Percentiles rank a stretch among this genome's conserved stretches.
Conservation (phyloP, 1,140 invertebrate species). For the Platorchestia sp. region DNA sequence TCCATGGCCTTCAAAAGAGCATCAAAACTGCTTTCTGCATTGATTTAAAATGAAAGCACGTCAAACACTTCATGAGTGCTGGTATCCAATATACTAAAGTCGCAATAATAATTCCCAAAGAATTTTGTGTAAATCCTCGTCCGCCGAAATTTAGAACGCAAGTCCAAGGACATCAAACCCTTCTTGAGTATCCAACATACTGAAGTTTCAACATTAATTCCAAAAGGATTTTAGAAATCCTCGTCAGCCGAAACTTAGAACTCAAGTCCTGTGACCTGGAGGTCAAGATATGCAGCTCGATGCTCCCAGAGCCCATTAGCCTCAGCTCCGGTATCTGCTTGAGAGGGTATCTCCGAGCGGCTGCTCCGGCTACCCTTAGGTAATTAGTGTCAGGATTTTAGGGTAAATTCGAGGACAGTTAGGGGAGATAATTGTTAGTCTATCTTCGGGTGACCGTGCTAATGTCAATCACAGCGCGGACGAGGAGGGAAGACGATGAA, state of each 20-base stretch:
- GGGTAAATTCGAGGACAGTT: constrained; percentile 48
- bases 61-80: too few relatives aligned
- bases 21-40: too few relatives aligned
- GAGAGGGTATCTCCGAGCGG: neutral
- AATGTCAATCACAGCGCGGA: neutral
- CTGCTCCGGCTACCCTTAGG: neutral
- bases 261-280: neutral
- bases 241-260: neutral
- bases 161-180: too few relatives aligned
- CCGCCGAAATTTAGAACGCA: neutral
- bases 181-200: too few relatives aligned
- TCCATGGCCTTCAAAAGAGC: too few relatives aligned
- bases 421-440: constrained; percentile 33
- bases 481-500: neutral
- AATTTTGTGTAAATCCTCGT: neutral
- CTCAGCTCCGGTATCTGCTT: neutral
- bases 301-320: neutral
- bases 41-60: too few relatives aligned
- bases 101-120: neutral
- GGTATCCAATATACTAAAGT: neutral
- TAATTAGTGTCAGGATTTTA: constrained; percentile 44
- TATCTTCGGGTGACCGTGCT: neutral
- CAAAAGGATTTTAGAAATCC: neutral
- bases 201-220: neutral
- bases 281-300: neutral